Percentiles rank a stretch among this genome's conserved stretches.
Conservation (phyloP, 1,140 invertebrate species). For the Apis cerana region DNA sequence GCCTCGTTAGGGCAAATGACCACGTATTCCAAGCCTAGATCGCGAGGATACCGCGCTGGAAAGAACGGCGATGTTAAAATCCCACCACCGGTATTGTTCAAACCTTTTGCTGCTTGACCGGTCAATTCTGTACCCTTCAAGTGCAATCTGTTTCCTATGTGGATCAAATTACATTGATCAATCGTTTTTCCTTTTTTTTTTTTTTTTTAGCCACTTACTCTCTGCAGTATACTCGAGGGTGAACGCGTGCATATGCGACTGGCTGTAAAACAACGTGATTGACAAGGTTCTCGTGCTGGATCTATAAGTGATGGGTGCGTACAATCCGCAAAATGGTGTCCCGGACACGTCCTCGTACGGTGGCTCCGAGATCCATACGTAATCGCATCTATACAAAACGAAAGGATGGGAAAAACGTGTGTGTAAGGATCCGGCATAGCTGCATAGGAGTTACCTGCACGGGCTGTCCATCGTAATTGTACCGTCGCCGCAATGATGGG, state of each 20-base stretch:
- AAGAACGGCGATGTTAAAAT: constrained; percentile 86
- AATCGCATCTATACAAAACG: constrained; percentile 81
- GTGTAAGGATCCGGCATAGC: no score
- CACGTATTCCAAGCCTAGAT: constrained; percentile 86
- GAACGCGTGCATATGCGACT: constrained; percentile 85
- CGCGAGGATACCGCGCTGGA: constrained; percentile 86
- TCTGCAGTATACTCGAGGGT: constrained; percentile 85
- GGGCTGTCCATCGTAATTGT: constrained; percentile 75
- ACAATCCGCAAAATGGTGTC: constrained; percentile 84
- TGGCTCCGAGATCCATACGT: constrained; percentile 86
- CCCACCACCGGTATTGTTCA: constrained; percentile 77
- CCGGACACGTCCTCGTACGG: constrained; percentile 85
- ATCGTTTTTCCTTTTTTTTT: neutral
- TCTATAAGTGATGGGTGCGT: constrained; percentile 82
- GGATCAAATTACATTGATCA: accelerated
- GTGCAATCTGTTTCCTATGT: constrained; percentile 84
- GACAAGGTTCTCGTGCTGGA: constrained; percentile 85
- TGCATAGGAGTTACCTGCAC: constrained; percentile 68
- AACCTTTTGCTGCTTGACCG: constrained; percentile 72
- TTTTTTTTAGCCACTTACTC: constrained; percentile 79
- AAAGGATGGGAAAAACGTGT: no score
- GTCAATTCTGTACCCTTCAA: constrained; percentile 80
- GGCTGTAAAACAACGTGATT: constrained; percentile 84
- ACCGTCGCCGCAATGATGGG: constrained; percentile 77
- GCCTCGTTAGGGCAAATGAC: constrained; percentile 82